phyloP scores from a whole-genome alignment of 2,888 invertebrate genomes.

The Eupeodes luniger region DNA sequence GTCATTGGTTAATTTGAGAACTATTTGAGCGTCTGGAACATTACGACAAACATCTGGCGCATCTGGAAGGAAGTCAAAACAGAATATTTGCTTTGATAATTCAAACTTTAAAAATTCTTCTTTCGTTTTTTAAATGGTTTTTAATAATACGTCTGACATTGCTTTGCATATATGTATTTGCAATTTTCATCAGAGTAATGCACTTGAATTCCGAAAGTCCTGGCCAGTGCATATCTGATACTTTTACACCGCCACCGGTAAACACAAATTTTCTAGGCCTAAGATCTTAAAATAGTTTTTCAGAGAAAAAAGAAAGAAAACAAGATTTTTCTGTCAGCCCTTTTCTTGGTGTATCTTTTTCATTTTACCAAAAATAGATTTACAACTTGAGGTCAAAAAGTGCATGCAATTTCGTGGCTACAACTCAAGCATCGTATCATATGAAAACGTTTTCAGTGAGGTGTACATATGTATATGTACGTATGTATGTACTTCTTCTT shows the following conservation, averaged over 20 bases:
- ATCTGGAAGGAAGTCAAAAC: too few species aligned
- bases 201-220: too few species aligned
- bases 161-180: too few species aligned
- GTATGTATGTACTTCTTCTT: neutral
- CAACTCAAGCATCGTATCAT: neutral
- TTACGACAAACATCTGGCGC: too few species aligned
- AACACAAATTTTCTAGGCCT: neutral
- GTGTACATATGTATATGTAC: neutral
- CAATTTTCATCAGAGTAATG: too few species aligned
- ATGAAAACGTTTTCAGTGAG: neutral
- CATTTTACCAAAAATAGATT: constrained; percentile 55
- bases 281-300: constrained; percentile 49
- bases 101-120: too few species aligned
- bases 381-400: constrained; percentile 50
- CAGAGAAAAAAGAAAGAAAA: constrained; percentile 12
- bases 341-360: constrained; percentile 23
- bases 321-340: constrained; percentile 46
- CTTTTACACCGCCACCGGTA: neutral
- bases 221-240: too few species aligned
- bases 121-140: too few species aligned
- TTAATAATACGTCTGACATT: too few species aligned
- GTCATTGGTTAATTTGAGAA: too few species aligned
- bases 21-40: too few species aligned
- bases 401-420: constrained; percentile 37
- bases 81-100: too few species aligned